phyloP scores from a whole-genome alignment of 1,140 invertebrate species.

The Diachasmimorpha longicaudata region DNA sequence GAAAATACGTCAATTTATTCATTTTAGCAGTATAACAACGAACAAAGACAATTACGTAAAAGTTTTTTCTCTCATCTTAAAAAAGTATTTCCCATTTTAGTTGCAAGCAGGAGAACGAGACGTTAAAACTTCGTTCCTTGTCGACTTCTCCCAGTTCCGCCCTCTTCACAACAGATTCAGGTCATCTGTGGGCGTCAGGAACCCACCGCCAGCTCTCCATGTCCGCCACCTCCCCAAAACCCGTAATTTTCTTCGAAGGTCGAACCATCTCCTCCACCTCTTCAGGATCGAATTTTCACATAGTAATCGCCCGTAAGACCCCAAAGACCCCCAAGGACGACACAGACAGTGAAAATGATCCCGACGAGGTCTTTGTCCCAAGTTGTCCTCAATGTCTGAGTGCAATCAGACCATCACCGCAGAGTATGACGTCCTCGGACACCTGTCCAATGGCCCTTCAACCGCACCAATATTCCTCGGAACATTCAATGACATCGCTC shows the following conservation, averaged over 20 bases:
- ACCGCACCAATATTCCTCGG: slow-evolving; percentile 64
- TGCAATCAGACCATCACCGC: slow-evolving; percentile 45
- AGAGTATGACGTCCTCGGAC: slow-evolving; percentile 59
- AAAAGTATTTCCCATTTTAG: slow-evolving; percentile 36
- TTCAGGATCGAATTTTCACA: slow-evolving; percentile 73
- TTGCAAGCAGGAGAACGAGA: slow-evolving; percentile 66
- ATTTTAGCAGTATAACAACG: too few relatives aligned
- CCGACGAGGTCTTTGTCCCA: slow-evolving; percentile 69
- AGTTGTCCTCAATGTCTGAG: slow-evolving; percentile 70
- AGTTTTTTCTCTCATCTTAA: too few relatives aligned
- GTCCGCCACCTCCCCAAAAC: slow-evolving; percentile 66
- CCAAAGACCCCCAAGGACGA: slow-evolving; percentile 65
- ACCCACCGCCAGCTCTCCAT: slow-evolving; percentile 74
- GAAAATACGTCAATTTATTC: too few relatives aligned
- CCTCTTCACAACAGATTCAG: slow-evolving; percentile 71
- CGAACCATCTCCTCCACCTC: slow-evolving; percentile 69
- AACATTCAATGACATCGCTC: slow-evolving; percentile 58
- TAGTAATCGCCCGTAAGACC: slow-evolving; percentile 70
- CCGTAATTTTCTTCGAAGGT: slow-evolving; percentile 73
- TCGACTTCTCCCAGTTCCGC: slow-evolving; percentile 67
- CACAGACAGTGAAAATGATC: slow-evolving; percentile 67
- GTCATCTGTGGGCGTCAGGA: slow-evolving; percentile 78
- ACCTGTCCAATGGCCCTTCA: slow-evolving; percentile 58
- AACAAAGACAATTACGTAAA: too few relatives aligned
- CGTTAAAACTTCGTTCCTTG: slow-evolving; percentile 69